Base-by-base conservation (phyloP, 2,797 vertebrate species). In the Sarcoramphus papa region DNA sequence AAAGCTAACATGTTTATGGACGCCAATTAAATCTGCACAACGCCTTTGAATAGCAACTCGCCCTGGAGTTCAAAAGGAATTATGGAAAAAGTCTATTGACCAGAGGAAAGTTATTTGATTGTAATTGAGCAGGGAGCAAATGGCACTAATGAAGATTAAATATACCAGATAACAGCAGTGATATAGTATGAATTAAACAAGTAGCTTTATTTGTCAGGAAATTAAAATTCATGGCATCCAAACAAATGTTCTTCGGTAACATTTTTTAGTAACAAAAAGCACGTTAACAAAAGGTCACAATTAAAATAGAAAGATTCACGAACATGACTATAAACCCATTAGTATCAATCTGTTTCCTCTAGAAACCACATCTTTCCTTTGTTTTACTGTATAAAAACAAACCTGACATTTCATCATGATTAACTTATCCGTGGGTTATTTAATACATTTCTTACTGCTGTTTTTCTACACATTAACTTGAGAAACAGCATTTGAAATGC, bases 281-380 rank as follows among this genome's bases (percentile, higher is more conserved):
- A 95, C 4, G 3, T 78, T 90, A 90, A 92, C n/a, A 67, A 64
- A 92, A 95, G 78, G 53, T 94, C 62, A 88, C 24, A 51, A 81
- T 47, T 79, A 72, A 89, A 91, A 88, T 47, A 2, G 67, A 56
- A 92, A 79, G 68, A 77, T 51, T 92, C 57, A 63, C n/a, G 69
- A 83, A 65, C 40, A 60, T 60, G 72, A 85, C 83, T 72, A 43
- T 25, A 92, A 94, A 78, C 23, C 27, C 60, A 65, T 51, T 70
- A 84, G 48, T 43, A 94, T 77, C 54, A 51, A 91, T 88, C 81
- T 74, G 45, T 83, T 94, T 85, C 85, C 54, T 90, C 69, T 77
- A 92, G 54, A 95, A 95, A 92, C 23, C 47, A 51, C n/a, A 85
- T 72, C 54, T 89, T 91, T 85, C 47, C 43, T 95, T 93, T 89